Evolutionary conservation across 2,113 vertebrate genomes (phyloP), one percentile per base, ranked within the genome.

Genomic region (Danionella cerebrum): DNA sequence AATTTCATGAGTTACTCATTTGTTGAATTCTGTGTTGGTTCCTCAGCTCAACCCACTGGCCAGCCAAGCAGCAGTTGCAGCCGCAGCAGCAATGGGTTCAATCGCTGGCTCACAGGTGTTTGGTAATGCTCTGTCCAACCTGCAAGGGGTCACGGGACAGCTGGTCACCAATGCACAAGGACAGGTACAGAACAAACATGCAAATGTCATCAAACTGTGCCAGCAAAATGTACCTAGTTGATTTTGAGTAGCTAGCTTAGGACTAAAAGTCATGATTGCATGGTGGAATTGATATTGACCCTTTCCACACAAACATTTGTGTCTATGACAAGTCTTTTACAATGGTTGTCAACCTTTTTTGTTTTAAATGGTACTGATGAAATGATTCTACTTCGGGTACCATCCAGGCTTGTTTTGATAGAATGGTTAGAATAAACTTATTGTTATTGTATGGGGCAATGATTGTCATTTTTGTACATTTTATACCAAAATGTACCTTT

Each of bases 121-220:
- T 82, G 91, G 94, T 70, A 97, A 92, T 76, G 82, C 93, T 75
- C 87, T 99, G 80, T 95, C 95, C 82, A 91, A 91, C 80, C 91
- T 98, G 80, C 96, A 98, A 81, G 95, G 95, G 67, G 93, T 94
- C 84, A 90, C 93, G 22, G 95, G 95, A 75, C 96, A 99, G 81
- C 90, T 99, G 57, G 95, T 99, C 88, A 99, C 95, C 88, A 99
- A 99, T 76, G 94, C 95, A 88, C 96, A 99, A 90, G 96, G 96
- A 92, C 96, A 99, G 94, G 96, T 98, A 57, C 22, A n/a, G 29
- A 18, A 38, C 38, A 45, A 12, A 51, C 18, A 39, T 14, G 16
- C 25, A 45, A 19, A 31, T 14, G 24, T 33, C 2, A 35, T 63
- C 31, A 16, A 22, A 60, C 24, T 11, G 3, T 51, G 4, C 19